Evolutionary conservation across 2,888 invertebrate species (phyloP).

Genomic region (Rhagophthalmus giganteus): DNA sequence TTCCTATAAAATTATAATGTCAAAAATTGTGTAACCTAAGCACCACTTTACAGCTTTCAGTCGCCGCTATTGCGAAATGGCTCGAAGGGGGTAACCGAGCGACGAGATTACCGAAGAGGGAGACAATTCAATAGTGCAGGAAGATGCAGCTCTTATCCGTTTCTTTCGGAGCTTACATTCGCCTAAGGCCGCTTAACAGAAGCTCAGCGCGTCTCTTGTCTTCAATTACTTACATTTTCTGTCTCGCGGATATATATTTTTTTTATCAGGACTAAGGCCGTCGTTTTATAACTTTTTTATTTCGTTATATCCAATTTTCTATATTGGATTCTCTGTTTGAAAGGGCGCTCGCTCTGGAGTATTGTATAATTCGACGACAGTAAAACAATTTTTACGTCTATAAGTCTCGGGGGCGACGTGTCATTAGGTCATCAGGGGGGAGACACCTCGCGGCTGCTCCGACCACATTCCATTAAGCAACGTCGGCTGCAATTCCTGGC

Average conservation of each 20-base stretch:
- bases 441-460: constrained; percentile 34
- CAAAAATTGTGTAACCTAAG: constrained; percentile 9
- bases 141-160: constrained; percentile 16
- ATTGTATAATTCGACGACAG: constrained; percentile 38
- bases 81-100: constrained; percentile 23
- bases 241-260: constrained; percentile 36
- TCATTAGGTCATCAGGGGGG: constrained; percentile 36
- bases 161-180: constrained; percentile 21
- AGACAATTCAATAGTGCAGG: constrained; percentile 28
- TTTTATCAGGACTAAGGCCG: constrained; percentile 33
- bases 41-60: constrained; percentile 16
- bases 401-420: constrained; percentile 28
- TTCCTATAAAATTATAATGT: not conserved
- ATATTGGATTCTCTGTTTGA: constrained; percentile 37
- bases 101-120: constrained; percentile 18
- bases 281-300: constrained; percentile 42
- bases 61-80: constrained; percentile 16
- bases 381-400: constrained; percentile 40
- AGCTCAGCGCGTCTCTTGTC: constrained; percentile 32
- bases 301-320: constrained; percentile 41
- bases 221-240: constrained; percentile 38
- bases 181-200: constrained; percentile 29
- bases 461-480: constrained; percentile 52
- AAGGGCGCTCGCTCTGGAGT: constrained; percentile 27
- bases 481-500: constrained; percentile 50